Base-by-base conservation (phyloP, 2,113 vertebrate genomes). In the Morone saxatilis region DNA sequence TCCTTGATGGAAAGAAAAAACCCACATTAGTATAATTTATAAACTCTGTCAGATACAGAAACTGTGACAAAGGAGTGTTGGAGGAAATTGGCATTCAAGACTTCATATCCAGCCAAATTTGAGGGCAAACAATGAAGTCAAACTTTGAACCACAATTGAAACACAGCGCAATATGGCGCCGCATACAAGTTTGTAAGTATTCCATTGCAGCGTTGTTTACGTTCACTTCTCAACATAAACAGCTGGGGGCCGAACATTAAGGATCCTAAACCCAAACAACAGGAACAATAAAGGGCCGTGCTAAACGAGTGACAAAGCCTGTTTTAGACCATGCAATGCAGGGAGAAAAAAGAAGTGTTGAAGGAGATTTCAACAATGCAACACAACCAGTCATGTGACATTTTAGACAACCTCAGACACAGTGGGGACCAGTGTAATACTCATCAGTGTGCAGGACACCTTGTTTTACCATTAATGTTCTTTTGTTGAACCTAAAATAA, bases 301-400 rank as follows among this genome's bases (percentile, higher is more conserved):
- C 16, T 31, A n/a, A 50, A 43, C 61, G 14, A 53, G 25, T 5
- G 54, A 68, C 19, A 20, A 20, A 78, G 60, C 7, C 41, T 57
- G 48, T 38, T 68, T 50, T 9, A 57, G 17, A 31, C 40, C 11
- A 11, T 43, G 11, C 4, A 41, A 25, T 5, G 40, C 7, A 45
- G 40, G 10, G 11, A 10, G 17, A 0, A 45, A 50, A 45, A 66
- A 12, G 40, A 41, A 1, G 20, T 4, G 16, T 19, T 36, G 9
- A 20, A 20, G 7, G 3, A 65, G 6, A 17, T 81, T 70, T 65
- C 54, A 4, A 6, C 71, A 84, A 79, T 78, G 76, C 69, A 83
- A 83, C 78, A 74, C 57, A 70, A 87, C 69, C 73, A 60, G 86
- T 84, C 54, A 56, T 70, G 67, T 76, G 73, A 79, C 77, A 85